Conservation (phyloP, 2,888 invertebrate genomes). For the Parapristionchus giblindavisi region DNA sequence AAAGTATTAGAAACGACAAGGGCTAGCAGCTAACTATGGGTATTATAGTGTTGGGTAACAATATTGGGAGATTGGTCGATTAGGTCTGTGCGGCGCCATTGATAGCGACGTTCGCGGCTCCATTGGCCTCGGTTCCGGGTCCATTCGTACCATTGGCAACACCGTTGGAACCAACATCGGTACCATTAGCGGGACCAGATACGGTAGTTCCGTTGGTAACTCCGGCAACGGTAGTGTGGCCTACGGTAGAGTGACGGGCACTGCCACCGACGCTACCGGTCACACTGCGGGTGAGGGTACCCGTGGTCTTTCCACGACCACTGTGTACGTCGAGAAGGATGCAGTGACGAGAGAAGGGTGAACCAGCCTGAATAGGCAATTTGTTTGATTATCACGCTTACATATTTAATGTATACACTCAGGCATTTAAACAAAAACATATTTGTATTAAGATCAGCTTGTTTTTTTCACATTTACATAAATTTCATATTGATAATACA, state of each 20-base stretch:
- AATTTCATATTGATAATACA: too few species aligned
- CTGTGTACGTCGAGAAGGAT: slow-evolving; percentile 11
- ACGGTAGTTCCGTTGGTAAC: neutral
- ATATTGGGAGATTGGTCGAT: too few species aligned
- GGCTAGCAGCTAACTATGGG: too few species aligned
- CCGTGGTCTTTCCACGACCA: neutral
- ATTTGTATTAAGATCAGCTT: too few species aligned
- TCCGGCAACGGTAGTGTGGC: too few species aligned
- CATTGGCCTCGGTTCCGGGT: neutral
- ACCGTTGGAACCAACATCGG: neutral
- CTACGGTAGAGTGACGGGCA: neutral
- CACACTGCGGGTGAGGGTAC: slow-evolving; percentile 8
- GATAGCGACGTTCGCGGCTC: neutral
- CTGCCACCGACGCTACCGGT: neutral
- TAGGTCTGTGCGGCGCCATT: too few species aligned
- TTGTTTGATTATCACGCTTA: too few species aligned
- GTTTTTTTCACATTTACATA: too few species aligned
- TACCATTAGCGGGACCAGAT: neutral
- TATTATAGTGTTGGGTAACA: too few species aligned
- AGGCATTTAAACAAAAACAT: too few species aligned
- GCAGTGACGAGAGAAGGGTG: slow-evolving; percentile 35
- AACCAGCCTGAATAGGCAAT: slow-evolving; percentile 29
- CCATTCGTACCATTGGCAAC: slow-evolving; percentile 9
- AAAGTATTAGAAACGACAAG: too few species aligned
- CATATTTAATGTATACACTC: too few species aligned